Conservation (phyloP, 2,888 invertebrate species). For the Euproctis similis region DNA sequence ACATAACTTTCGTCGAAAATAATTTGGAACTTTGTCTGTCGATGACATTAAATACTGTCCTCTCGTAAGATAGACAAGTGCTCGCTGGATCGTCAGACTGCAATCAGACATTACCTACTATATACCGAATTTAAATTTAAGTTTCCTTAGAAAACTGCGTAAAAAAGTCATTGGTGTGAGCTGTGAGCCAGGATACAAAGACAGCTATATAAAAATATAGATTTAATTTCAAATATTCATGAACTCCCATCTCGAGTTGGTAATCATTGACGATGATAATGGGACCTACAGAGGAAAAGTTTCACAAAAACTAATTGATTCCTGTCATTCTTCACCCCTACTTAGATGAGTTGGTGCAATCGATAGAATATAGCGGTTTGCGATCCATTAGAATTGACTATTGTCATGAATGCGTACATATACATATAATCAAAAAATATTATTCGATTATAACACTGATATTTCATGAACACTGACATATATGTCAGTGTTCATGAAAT, state of each 20-base stretch:
- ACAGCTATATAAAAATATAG: not conserved
- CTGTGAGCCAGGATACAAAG: too few relatives aligned
- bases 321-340: slow-evolving; percentile 27
- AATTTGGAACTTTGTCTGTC: slow-evolving; percentile 44
- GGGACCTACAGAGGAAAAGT: slow-evolving; percentile 34
- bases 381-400: too few relatives aligned
- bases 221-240: slow-evolving; percentile 33
- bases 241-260: slow-evolving; percentile 24
- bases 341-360: slow-evolving; percentile 11
- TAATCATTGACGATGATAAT: slow-evolving; percentile 29
- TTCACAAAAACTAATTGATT: slow-evolving; percentile 43
- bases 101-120: too few relatives aligned
- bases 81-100: slow-evolving; percentile 37
- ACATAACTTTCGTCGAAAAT: too few relatives aligned
- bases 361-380: slow-evolving; percentile 7
- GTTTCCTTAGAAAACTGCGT: too few relatives aligned
- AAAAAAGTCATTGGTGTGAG: too few relatives aligned
- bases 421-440: too few relatives aligned
- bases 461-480: too few relatives aligned
- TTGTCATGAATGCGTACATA: too few relatives aligned
- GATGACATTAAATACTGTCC: slow-evolving; percentile 32
- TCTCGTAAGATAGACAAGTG: slow-evolving; percentile 45
- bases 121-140: too few relatives aligned
- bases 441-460: too few relatives aligned
- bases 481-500: too few relatives aligned